phyloP scores from a whole-genome alignment of 1,140 invertebrate species.

The Brachionus angularis region DNA sequence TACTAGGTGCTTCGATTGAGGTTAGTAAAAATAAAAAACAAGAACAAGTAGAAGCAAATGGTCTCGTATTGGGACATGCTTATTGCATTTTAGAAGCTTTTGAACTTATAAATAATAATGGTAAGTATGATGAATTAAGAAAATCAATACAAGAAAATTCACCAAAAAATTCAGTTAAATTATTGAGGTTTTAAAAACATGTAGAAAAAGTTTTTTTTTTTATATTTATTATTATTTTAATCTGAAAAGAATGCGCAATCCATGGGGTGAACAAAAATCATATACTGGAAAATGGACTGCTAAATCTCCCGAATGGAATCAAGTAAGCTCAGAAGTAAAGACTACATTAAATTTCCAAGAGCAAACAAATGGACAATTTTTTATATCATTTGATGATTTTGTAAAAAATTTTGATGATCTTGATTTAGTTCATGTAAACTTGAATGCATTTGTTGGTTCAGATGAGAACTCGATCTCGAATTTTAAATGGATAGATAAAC shows the following conservation, averaged over 20 bases:
- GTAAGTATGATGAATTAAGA: conserved; percentile 11
- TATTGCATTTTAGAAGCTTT: conserved; percentile 14
- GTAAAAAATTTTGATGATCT: conserved; percentile 29
- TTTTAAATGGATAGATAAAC: conserved; percentile 11
- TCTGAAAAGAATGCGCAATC: conserved; percentile 54
- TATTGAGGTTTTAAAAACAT: conserved; percentile 13
- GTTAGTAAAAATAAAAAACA: background rate
- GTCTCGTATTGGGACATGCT: conserved; percentile 30
- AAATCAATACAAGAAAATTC: background rate
- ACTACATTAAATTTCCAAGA: conserved; percentile 39
- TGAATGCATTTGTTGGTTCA: background rate
- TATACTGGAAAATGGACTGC: conserved; percentile 64
- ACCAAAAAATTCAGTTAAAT: background rate
- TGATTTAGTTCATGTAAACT: conserved; percentile 29
- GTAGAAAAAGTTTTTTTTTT: background rate
- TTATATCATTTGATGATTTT: conserved; percentile 60
- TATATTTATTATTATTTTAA: background rate
- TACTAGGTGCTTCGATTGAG: conserved; percentile 16
- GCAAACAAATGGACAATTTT: conserved; percentile 60
- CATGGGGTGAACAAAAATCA: conserved; percentile 62
- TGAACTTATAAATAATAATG: conserved; percentile 23
- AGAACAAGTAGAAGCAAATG: conserved; percentile 10
- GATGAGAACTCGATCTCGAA: background rate
- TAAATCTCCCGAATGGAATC: conserved; percentile 66
- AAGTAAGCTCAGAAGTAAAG: conserved; percentile 51